Conservation (phyloP, 2,113 vertebrate genomes). For the Phylloscopus whistleri region DNA sequence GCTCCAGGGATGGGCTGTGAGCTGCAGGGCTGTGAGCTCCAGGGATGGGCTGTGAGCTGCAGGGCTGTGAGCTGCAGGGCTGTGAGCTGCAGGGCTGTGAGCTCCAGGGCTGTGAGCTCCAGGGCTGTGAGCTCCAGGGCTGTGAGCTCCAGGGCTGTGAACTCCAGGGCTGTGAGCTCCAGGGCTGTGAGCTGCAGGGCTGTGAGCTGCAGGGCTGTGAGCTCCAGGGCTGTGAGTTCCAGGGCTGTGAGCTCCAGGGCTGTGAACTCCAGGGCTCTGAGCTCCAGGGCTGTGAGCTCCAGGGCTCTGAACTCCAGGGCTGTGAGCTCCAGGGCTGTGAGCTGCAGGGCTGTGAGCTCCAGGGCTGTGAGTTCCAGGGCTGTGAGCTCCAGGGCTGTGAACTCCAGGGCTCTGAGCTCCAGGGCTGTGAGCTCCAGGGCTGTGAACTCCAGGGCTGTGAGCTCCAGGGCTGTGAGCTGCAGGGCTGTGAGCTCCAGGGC, state of each 20-base stretch:
- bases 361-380: background rate
- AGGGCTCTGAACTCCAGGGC: fast-evolving
- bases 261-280: fast-evolving
- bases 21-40: background rate
- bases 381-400: no score
- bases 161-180: background rate
- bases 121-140: background rate
- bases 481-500: background rate
- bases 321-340: no score
- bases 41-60: background rate
- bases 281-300: background rate
- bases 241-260: background rate
- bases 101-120: no score
- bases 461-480: background rate
- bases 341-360: background rate
- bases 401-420: background rate
- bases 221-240: background rate
- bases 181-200: background rate
- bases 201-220: background rate
- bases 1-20: background rate
- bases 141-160: background rate
- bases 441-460: background rate
- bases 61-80: background rate
- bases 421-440: no score
- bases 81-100: no score